phyloP scores from a whole-genome alignment of 2,113 vertebrate species.

The Ahaetulla prasina region DNA sequence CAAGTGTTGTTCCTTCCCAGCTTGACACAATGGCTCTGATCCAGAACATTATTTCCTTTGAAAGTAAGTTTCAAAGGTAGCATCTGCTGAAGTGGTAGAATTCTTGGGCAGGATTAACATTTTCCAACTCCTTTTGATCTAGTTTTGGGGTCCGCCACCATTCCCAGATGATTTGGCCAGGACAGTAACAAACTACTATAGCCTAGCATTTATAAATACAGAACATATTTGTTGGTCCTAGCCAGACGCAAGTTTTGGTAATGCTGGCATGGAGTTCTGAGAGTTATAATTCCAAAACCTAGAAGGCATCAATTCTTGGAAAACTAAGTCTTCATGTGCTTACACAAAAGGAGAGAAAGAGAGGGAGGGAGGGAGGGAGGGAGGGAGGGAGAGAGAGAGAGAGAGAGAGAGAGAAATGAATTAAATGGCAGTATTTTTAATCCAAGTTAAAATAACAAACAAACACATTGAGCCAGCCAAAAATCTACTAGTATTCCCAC shows the following conservation, averaged over 20 bases:
- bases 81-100: neutral
- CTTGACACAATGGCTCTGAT: neutral
- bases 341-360: neutral
- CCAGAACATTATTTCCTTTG: neutral
- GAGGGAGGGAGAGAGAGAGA: neutral
- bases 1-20: neutral
- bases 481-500: neutral
- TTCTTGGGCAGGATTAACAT: neutral
- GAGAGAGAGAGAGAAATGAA: neutral
- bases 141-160: neutral
- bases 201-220: neutral
- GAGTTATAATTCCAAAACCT: neutral
- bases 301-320: neutral
- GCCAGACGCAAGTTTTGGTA: neutral
- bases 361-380: neutral
- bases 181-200: neutral
- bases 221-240: neutral
- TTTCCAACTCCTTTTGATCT: neutral
- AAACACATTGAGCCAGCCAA: neutral
- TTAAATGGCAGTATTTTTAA: neutral
- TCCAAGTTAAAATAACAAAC: conserved; percentile 27
- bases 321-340: neutral
- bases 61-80: neutral
- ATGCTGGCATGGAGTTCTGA: neutral
- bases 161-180: neutral